Percentiles rank a stretch among this genome's conserved stretches.
These are phyloP conservation scores for Lacerta bilineata DNA, from an alignment of 2,797 vertebrate genomes.

Conservation along the genomic window DNA sequence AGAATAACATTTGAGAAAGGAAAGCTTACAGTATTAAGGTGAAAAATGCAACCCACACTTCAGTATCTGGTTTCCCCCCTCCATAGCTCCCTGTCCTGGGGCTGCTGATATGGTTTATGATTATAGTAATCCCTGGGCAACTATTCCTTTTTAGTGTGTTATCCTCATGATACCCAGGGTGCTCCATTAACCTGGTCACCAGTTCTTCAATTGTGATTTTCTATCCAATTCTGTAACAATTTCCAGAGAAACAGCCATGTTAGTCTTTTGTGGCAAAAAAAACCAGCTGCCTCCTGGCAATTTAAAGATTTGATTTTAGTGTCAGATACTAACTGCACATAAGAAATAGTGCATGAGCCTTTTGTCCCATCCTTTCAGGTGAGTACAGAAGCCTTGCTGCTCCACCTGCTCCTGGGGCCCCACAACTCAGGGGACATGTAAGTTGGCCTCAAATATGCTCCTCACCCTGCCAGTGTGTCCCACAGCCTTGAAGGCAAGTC, in stretches of 20 bases:
- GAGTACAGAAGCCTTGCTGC: too few species aligned
- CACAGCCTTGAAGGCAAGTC: too few species aligned
- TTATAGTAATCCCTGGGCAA: background rate
- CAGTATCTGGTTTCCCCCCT: background rate
- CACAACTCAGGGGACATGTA: too few species aligned
- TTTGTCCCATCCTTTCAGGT: too few species aligned
- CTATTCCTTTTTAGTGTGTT: background rate
- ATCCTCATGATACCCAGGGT: background rate
- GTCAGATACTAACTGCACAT: too few species aligned
- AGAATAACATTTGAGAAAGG: slow-evolving; percentile 14
- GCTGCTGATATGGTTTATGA: background rate
- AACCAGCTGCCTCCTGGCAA: background rate
- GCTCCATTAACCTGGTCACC: background rate
- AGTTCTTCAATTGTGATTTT: background rate
- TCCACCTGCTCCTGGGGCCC: too few species aligned
- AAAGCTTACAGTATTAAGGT: slow-evolving; percentile 1
- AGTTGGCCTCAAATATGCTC: too few species aligned
- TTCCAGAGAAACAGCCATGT: too few species aligned
- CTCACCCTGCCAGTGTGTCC: too few species aligned
- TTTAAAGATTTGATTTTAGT: too few species aligned
- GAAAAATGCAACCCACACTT: background rate
- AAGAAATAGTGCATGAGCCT: too few species aligned
- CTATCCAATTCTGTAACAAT: background rate
- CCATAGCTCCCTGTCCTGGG: background rate
- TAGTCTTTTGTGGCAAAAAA: background rate